Base-by-base conservation (phyloP, 2,888 invertebrate genomes). In the Drosophila cracens region DNA sequence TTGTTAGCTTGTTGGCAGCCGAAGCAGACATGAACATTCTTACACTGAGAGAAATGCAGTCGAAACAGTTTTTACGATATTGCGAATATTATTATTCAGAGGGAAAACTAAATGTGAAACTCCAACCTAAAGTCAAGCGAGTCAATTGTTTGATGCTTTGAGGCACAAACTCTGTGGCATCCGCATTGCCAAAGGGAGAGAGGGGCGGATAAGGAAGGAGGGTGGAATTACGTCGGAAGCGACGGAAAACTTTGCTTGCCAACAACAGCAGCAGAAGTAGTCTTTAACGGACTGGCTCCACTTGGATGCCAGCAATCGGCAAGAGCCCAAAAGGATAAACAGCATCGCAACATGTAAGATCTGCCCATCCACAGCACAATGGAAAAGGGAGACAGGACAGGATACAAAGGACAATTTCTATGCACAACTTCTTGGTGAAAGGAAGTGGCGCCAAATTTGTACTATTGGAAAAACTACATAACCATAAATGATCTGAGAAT, bases 241-340 rank as follows among this genome's bases (percentile, higher is more conserved):
- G 83, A 76, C 77, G 80, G 79, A 79, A 83, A 88, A 85, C 74
- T 87, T 89, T 81, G 70, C 66, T 75, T 74, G 74, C 72, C 83
- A 70, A 53, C 65, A 70, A 63, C 70, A 78, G 59, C 70, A 65
- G 27, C 43, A 62, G 66, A 57, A 75, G 64, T 40, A 66, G 66
- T 75, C 77, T 67, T 81, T 74, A 83, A 70, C 67, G 77, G 72
- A 67, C 84, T 68, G 82, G 40, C 62, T 36, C 60, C 68, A 64
- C 70, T 74, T 77, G 63, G 73, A 65, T 56, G 76, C 62, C 67
- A 70, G 81, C 65, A 57, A 70, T 65, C 66, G 74, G 82, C 74
- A 68, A 38, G 27, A 60, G 69, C 72, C 82, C 74, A 75, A 82
- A 74, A 67, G 76, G 73, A 77, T 76, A 79, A 73, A 64, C 72